phyloP scores from a whole-genome alignment of 2,113 vertebrate species.

The Pelusios castaneus region DNA sequence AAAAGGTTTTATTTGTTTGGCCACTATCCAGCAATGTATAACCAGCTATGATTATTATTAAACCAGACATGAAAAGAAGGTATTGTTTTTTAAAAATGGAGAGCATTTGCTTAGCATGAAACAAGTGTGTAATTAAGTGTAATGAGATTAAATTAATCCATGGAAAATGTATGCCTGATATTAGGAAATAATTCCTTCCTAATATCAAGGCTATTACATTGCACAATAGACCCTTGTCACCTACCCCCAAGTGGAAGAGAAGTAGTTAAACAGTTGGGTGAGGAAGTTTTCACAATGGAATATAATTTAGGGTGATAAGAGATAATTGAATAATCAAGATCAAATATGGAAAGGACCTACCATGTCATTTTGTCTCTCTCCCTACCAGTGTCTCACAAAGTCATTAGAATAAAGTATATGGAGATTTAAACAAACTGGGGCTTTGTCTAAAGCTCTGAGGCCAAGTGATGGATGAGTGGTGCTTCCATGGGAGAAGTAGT shows the following conservation, averaged over 20 bases:
- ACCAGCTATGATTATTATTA: not conserved
- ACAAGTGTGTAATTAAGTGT: not conserved
- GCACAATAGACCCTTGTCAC: not conserved
- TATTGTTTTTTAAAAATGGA: not conserved
- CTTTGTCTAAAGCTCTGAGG: too few relatives aligned
- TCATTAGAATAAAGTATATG: not conserved
- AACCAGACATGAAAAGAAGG: not conserved
- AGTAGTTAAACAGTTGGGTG: not conserved
- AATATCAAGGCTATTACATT: not conserved
- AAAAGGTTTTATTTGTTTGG: not conserved
- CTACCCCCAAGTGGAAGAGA: not conserved
- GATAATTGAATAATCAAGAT: not conserved
- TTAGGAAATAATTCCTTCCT: not conserved
- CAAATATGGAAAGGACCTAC: not conserved
- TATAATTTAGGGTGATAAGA: not conserved
- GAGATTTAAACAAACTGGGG: not conserved
- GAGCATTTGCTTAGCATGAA: not conserved
- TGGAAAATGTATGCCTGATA: not conserved
- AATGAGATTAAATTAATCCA: not conserved
- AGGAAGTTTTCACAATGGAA: not conserved
- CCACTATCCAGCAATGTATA: not conserved
- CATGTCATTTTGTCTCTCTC: fast-evolving
- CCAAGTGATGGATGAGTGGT: not conserved
- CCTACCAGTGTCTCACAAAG: not conserved
- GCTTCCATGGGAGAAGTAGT: not conserved